Evolutionary conservation across 2,797 vertebrate genomes (phyloP).

Genomic region (Trichosurus vulpecula): DNA sequence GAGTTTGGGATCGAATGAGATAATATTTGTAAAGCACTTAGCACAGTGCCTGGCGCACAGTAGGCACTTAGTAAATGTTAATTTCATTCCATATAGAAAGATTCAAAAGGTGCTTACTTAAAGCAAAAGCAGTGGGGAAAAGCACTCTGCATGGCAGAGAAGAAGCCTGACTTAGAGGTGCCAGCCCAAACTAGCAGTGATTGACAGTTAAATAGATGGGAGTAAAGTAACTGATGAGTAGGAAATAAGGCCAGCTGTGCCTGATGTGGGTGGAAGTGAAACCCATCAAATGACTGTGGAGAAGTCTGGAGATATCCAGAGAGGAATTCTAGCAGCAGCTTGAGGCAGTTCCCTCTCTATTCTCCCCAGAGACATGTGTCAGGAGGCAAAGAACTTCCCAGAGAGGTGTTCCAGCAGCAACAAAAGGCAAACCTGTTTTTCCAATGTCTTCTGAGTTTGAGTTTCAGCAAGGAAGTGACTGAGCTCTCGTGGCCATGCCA

Average conservation of each 20-base stretch:
- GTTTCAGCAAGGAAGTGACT: neutral
- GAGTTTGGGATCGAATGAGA: neutral
- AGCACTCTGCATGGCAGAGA: neutral
- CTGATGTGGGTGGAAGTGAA: neutral
- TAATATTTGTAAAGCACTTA: neutral
- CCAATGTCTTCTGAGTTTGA: neutral
- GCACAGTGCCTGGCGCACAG: neutral
- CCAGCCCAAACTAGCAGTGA: neutral
- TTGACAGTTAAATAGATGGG: neutral
- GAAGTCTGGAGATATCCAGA: neutral
- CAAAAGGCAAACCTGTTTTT: neutral
- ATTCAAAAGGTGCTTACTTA: neutral
- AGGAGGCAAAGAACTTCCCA: neutral
- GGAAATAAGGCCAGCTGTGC: neutral
- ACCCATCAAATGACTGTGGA: neutral
- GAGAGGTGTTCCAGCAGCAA: neutral
- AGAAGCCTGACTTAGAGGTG: neutral
- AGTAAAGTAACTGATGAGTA: neutral
- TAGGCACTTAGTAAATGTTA: neutral
- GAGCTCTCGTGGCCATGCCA: neutral
- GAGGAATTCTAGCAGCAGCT: neutral
- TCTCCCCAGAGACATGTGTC: neutral
- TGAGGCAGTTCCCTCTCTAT: neutral
- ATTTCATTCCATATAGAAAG: neutral
- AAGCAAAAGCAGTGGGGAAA: neutral